phyloP scores from a whole-genome alignment of 2,113 vertebrate genomes.

The Centropus bengalensis region DNA sequence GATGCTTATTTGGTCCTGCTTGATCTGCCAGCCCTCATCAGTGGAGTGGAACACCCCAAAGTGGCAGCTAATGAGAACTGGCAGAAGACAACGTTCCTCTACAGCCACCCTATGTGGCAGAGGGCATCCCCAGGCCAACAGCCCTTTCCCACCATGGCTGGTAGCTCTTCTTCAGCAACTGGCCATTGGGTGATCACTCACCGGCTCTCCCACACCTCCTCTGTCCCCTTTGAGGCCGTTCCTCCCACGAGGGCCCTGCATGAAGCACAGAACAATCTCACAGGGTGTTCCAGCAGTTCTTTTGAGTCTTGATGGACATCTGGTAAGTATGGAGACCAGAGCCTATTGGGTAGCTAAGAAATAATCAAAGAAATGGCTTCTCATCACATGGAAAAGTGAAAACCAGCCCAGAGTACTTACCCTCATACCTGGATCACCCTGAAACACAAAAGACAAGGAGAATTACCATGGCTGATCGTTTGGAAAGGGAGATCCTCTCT shows the following conservation, averaged over 20 bases:
- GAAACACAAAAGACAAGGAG: constrained; percentile 23
- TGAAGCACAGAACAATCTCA: not conserved
- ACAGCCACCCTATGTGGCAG: not conserved
- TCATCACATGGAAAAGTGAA: not conserved
- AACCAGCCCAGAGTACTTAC: constrained; percentile 65
- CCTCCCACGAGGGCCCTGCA: constrained; percentile 86
- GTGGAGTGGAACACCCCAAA: not conserved
- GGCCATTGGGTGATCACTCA: constrained; percentile 59
- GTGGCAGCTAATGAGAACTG: not conserved
- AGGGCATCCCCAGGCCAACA: not conserved
- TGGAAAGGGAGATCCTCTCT: not conserved
- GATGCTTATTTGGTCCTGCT: not conserved
- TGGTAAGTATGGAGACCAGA: not conserved
- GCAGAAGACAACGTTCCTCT: not conserved
- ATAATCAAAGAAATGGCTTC: not conserved
- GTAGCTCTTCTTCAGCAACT: not conserved
- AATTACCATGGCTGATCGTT: not conserved
- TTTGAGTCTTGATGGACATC: not conserved
- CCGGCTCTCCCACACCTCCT: constrained; percentile 79
- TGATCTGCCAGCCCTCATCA: not conserved
- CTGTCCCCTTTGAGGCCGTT: constrained; percentile 84
- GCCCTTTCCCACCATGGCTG: not conserved
- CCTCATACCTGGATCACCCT: constrained; percentile 85
- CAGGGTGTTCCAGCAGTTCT: not conserved
- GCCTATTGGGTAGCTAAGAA: not conserved